Evolutionary conservation across 1,140 invertebrate species (phyloP), one percentile per base, ranked within the genome.

Genomic region (Aphaenogaster floridana): DNA sequence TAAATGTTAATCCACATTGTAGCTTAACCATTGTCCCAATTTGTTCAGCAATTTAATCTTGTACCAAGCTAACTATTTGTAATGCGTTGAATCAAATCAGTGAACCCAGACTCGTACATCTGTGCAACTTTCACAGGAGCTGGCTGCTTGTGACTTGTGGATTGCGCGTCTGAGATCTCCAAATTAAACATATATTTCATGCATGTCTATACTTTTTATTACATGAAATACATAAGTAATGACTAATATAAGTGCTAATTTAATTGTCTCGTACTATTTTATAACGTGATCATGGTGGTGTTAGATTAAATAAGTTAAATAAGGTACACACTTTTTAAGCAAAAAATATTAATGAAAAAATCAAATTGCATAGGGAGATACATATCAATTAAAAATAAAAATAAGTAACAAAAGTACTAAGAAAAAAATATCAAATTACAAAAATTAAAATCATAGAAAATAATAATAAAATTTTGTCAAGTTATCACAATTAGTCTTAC

Each of bases 21-120:
- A 59, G 42, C 34, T 52, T 64, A 54, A 72, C 48, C 28, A 69
- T 59, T 81, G 64, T 91, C 79, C 87, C 87, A 59, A 68, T 90
- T 83, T 84, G 84, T 89, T 89, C 87, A 90, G 90, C 80, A 88
- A 90, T 90, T 88, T 91, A 90, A 81, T 52, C n/a, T 80, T 69
- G 36, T 39, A 34, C 68, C 59, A n/a, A 71, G 17, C 28, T 48
- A 59, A 8, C 13, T 9, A 13, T 59, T 72, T 34, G 6, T 28
- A 45, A 36, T 13, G 11, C n/a, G 21, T 50, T 17, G 15, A 77
- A 34, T 86, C 54, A 42, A 28, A 61, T 77, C 11, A 79, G 17
- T 9, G 17, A 59, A 66, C 59, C 34, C 42, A 48, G 42, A 63
- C 28, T 17, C 42, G 3, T 77, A 42, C 2, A 17, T 4, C 28